Base-by-base conservation (phyloP, 2,888 invertebrate species). In the Gisinianus flammeolus region DNA sequence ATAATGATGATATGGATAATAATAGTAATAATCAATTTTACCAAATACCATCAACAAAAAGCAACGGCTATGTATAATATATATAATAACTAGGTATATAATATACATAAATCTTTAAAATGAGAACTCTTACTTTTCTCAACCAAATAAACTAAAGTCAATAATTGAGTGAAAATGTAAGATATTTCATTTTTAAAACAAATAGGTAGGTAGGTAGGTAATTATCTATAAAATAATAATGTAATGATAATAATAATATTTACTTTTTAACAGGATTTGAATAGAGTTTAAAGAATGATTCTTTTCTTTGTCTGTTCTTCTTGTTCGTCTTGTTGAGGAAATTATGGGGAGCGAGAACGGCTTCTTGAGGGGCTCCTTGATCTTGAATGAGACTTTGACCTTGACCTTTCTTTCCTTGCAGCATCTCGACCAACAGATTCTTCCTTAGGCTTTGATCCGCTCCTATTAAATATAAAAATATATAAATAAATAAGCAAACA, bases 321-420 rank as follows among this genome's bases (percentile, higher is more conserved):
- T 62, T 62, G 2, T 62, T 26, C 26, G 10, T 26, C 0, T 62
- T 62, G 26, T 58, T 58, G 58, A 24, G 6, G 58, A 58, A 24
- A n/a, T 58, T 24, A 58, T n/a, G 58, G 44, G 35, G 68, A 68
- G 24, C 68, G 35, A 22, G 72, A 70, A 26, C 70, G 22, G 28
- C 26, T 26, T 28, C 28, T 26, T 5, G 72, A 70, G 28, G 44
- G 44, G n/a, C 22, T 79, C 12, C 82, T 71, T 31, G 83, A 81
- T 52, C 80, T 79, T 10, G 83, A 83, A 2, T 82, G 79, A 2
- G 83, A 83, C 16, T 81, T 68, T 16, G 66, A 80, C 77, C 70
- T 80, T 2, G 81, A 81, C 54, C 79, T 79, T 2, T 81, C 81
- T 26, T 78, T 75, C 30, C 76, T 77, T 30, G 77, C 73, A 12